Evolutionary conservation across 2,797 vertebrate species (phyloP), one percentile per base, ranked within the genome.

Genomic region (Siniperca obscura): DNA sequence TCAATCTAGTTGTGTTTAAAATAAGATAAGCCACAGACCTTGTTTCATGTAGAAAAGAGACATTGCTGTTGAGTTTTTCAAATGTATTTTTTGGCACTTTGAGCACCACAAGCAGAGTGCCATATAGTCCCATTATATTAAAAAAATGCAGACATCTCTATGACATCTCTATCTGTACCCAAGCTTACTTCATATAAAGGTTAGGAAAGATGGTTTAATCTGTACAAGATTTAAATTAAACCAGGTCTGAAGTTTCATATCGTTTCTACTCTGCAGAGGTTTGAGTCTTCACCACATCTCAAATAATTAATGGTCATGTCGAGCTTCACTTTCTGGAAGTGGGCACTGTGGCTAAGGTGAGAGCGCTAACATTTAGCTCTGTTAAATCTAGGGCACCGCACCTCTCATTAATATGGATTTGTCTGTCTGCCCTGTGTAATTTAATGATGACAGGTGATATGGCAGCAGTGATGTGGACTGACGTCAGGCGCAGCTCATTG

Each of bases 401-500:
- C 71, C 76, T 71, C 90, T 89, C 85, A 91, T 92, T 89, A 91
- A 91, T 88, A 92, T 90, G 88, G 79, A 87, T 91, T 64, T 70
- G 72, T 78, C 80, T 59, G 76, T 90, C 84, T 89, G 85, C 76
- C 77, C 60, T 0, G 59, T 78, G 92, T 93, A 92, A 94, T 92
- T 90, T 92, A 94, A 93, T 89, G 85, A 93, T 92, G 94, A 91
- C 92, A 93, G 90, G 85, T 89, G 92, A 94, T 92, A 88, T 76
- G 81, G 87, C 53, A 14, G 71, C 78, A n/a, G 78, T 70, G 90
- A 88, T 79, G 85, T 79, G 76, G 76, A 42, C 88, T 86, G 89
- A 94, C 83, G 90, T 92, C 83, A 84, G 85, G 68, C 56, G 19
- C 48, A 1, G 74, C 90, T 86, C 83, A n/a, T 76, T 81, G 83